Evolutionary conservation across 2,113 vertebrate genomes (phyloP).

Genomic region (Hymenochirus boettgeri): DNA sequence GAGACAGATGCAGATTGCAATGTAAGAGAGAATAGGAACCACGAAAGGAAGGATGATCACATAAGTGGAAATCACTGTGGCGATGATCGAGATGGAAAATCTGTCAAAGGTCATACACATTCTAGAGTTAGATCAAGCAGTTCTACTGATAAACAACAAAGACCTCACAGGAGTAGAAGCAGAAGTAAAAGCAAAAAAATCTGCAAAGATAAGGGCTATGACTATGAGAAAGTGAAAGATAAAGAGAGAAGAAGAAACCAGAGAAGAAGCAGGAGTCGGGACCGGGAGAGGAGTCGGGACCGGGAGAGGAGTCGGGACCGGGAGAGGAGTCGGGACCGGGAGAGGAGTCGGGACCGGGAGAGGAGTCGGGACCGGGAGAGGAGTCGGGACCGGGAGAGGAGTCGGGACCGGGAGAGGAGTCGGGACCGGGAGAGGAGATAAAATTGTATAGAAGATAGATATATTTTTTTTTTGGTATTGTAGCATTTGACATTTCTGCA

Average conservation of each 20-base stretch:
- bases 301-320: neutral
- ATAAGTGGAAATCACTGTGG: neutral
- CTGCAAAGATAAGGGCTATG: conserved; percentile 28
- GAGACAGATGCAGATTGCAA: conserved; percentile 52
- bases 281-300: neutral
- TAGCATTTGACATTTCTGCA: too few relatives aligned
- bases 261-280: conserved; percentile 61
- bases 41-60: conserved; percentile 4
- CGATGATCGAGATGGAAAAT: neutral
- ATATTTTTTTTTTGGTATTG: too few relatives aligned
- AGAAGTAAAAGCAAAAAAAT: conserved; percentile 46
- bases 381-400: too few relatives aligned
- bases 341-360: conserved; percentile 24
- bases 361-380: conserved; percentile 52
- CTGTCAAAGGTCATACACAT: conserved; percentile 38
- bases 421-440: conserved; percentile 43
- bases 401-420: neutral
- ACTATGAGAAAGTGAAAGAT: conserved; percentile 30
- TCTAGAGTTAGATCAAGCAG: conserved; percentile 49
- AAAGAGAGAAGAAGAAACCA: conserved; percentile 45
- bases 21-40: conserved; percentile 53
- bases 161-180: conserved; percentile 46
- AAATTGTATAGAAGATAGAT: too few relatives aligned
- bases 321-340: conserved; percentile 14
- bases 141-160: conserved; percentile 38